phyloP scores from a whole-genome alignment of 2,113 vertebrate genomes.

The Xenopus tropicalis region DNA sequence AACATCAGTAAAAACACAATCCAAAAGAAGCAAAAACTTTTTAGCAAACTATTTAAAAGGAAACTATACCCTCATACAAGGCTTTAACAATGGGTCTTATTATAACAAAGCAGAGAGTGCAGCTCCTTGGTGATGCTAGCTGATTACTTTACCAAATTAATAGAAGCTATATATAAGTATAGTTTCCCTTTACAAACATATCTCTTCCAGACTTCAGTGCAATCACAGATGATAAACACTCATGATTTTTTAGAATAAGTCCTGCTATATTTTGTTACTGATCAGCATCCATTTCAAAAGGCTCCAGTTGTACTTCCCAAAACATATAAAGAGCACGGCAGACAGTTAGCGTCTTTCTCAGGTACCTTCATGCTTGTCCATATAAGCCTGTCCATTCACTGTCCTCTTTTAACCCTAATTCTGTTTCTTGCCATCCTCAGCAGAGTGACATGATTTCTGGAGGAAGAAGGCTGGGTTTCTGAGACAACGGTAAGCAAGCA shows the following conservation, averaged over 20 bases:
- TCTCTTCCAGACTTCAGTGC: too few relatives aligned
- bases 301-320: neutral
- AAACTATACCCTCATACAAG: too few relatives aligned
- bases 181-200: too few relatives aligned
- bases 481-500: constrained; percentile 73
- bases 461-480: constrained; percentile 71
- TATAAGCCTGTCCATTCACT: neutral
- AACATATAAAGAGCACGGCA: neutral
- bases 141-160: too few relatives aligned
- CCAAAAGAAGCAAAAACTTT: too few relatives aligned
- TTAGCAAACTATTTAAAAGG: too few relatives aligned
- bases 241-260: neutral
- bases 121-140: too few relatives aligned
- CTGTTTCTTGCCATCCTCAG: constrained; percentile 66
- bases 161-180: too few relatives aligned
- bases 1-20: too few relatives aligned
- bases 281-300: neutral
- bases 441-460: constrained; percentile 13
- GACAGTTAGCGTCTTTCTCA: neutral
- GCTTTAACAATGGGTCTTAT: too few relatives aligned
- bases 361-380: neutral
- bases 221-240: too few relatives aligned
- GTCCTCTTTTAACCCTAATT: constrained; percentile 55
- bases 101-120: too few relatives aligned
- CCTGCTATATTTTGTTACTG: neutral